Evolutionary conservation across 2,113 vertebrate species (phyloP).

Genomic region (Nyctibius bracteatus): DNA sequence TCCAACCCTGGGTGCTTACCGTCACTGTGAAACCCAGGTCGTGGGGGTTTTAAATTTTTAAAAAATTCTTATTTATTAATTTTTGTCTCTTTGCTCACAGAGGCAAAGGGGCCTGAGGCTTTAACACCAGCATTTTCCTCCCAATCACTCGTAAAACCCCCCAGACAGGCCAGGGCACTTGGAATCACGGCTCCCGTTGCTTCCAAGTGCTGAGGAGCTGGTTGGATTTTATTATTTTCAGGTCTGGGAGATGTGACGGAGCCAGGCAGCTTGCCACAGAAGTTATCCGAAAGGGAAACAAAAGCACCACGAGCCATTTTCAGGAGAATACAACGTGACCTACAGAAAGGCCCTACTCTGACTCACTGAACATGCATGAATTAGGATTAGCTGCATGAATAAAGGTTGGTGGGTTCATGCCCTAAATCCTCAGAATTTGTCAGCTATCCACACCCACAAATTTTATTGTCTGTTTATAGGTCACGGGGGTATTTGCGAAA

Average conservation of each 20-base stretch:
- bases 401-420: background rate
- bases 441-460: background rate
- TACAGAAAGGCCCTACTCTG: background rate
- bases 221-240: background rate
- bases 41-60: background rate
- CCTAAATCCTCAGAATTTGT: slow-evolving; percentile 19
- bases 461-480: background rate
- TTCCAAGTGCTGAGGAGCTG: background rate
- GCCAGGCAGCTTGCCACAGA: background rate
- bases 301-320: background rate
- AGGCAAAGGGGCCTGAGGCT: background rate
- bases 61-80: background rate
- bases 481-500: background rate
- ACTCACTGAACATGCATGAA: background rate
- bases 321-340: background rate
- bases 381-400: background rate
- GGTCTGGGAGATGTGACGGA: background rate
- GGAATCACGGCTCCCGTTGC: background rate
- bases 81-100: background rate
- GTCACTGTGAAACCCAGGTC: background rate
- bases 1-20: background rate
- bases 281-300: background rate
- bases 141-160: background rate
- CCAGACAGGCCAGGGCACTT: background rate
- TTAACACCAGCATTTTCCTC: background rate